These are phyloP conservation scores for Geotrupes spiniger DNA, from an alignment of 2,888 invertebrate genomes.

Conservation along the genomic window DNA sequence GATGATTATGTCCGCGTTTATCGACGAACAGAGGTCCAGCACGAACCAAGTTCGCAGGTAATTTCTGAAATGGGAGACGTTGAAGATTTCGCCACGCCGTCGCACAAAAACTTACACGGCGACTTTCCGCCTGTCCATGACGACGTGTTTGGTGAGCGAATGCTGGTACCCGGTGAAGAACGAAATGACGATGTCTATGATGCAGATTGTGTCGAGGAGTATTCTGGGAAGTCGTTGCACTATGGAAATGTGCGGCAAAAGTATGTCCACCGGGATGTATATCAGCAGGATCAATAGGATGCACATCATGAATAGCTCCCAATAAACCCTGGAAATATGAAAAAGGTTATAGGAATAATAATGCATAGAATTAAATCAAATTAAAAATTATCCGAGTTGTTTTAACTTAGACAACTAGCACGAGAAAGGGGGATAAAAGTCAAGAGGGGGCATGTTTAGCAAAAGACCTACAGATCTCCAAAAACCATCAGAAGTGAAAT, in stretches of 20 bases:
- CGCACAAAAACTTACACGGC: slow-evolving; percentile 23
- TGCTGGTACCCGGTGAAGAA: slow-evolving; percentile 18
- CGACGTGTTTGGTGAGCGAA: slow-evolving; percentile 10
- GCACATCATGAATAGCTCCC: slow-evolving; percentile 18
- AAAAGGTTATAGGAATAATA: too few species aligned
- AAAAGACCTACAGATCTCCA: too few species aligned
- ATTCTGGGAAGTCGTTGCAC: slow-evolving; percentile 5
- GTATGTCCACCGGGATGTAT: slow-evolving; percentile 14
- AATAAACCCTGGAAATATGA: slow-evolving; percentile 16
- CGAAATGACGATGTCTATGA: slow-evolving; percentile 10
- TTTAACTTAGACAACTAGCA: too few species aligned
- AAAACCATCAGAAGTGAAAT: too few species aligned
- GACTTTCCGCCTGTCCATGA: slow-evolving; percentile 13
- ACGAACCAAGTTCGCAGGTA: slow-evolving; percentile 40
- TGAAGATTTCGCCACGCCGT: neutral
- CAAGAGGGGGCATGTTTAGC: too few species aligned
- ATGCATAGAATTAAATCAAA: too few species aligned
- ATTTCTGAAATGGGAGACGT: slow-evolving; percentile 32
- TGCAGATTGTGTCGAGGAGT: slow-evolving; percentile 7
- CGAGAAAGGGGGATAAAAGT: too few species aligned
- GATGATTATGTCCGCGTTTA: slow-evolving; percentile 38
- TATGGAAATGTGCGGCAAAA: neutral
- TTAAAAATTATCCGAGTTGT: too few species aligned
- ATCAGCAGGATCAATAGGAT: slow-evolving; percentile 8
- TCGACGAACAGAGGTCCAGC: slow-evolving; percentile 40